Base-by-base conservation (phyloP, 2,888 invertebrate genomes). In the Catonia carolina region DNA sequence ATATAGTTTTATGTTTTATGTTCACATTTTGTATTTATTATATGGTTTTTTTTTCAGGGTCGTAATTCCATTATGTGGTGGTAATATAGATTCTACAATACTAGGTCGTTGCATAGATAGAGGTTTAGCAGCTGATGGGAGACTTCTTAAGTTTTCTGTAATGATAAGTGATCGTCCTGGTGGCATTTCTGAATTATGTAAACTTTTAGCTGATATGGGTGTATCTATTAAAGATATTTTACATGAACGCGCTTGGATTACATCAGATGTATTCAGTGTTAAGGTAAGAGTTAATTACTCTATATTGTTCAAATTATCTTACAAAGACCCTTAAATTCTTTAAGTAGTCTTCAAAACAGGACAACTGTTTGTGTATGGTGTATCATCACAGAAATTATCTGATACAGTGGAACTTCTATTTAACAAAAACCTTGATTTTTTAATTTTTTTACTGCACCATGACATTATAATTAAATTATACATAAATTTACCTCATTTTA, bases 211-310 rank as follows among this genome's bases (percentile, higher is more conserved):
- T 0, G 78, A 81, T 1, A 77, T 88, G 27, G 92, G 92, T 0
- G 92, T 92, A 12, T 88, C 88, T 36, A 91, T 97, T 62, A 97
- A 96, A 72, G 96, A 96, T 69, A 93, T 97, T 58, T 87, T 92
- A 74, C 96, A 97, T 71, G 96, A 97, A 70, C 79, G 96, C 54
- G 95, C 96, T 1, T 96, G 95, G 95, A 82, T 96, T 12, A 84
- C 84, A 58, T 83, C 85, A 1, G 95, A 97, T 70, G 87, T 97
- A 48, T 94, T 93, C 70, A 82, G 83, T 64, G 85, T 85, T 17
- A 80, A 83, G 70, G 82, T 79, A 68, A 65, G 64, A 61, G 14
- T 41, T 14, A 27, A 12, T 36, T 12, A 56, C n/a, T n/a, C n/a
- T 27, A 6, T 27, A 27, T 27, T 27, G 8, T 27, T 6, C 4